phyloP scores from a whole-genome alignment of 2,797 vertebrate genomes.

The Hylomyscus alleni region DNA sequence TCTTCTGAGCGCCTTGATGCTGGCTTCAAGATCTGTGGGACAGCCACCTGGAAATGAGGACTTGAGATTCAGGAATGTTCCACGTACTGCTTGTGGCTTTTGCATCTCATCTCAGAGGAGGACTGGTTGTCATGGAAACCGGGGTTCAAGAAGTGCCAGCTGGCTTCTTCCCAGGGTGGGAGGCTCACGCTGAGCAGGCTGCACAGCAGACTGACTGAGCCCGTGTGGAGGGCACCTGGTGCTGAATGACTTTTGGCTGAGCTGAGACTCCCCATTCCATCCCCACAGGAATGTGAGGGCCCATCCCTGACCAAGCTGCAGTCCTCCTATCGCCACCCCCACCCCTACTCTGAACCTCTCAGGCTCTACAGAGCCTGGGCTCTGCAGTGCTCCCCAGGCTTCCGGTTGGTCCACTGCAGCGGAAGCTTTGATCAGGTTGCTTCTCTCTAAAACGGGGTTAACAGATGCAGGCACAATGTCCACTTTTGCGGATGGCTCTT shows the following conservation, averaged over 20 bases:
- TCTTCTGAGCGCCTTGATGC: neutral
- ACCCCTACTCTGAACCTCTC: neutral
- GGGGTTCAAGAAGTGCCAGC: slow-evolving; percentile 19
- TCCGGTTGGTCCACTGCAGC: neutral
- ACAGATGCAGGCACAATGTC: neutral
- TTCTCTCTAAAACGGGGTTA: slow-evolving; percentile 34
- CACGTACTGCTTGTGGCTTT: slow-evolving; percentile 69
- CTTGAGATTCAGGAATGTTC: slow-evolving; percentile 67
- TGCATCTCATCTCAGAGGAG: slow-evolving; percentile 21
- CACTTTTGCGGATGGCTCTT: neutral
- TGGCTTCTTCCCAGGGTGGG: slow-evolving; percentile 74
- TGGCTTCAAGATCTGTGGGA: slow-evolving; percentile 24
- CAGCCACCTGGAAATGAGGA: slow-evolving; percentile 60
- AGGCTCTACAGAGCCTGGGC: neutral
- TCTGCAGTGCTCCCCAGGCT: neutral
- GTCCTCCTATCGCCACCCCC: neutral
- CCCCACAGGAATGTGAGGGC: neutral
- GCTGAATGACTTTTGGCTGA: neutral
- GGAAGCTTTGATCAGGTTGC: neutral
- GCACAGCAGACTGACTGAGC: neutral
- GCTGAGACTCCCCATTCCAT: neutral
- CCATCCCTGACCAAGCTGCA: neutral
- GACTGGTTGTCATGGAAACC: slow-evolving; percentile 79
- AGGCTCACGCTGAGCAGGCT: neutral
- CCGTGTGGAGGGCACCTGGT: neutral